These are phyloP conservation scores for Nesometra sesokonis DNA, from an alignment of 35 echinoderm and acorn worm species.

Conservation along the genomic window DNA sequence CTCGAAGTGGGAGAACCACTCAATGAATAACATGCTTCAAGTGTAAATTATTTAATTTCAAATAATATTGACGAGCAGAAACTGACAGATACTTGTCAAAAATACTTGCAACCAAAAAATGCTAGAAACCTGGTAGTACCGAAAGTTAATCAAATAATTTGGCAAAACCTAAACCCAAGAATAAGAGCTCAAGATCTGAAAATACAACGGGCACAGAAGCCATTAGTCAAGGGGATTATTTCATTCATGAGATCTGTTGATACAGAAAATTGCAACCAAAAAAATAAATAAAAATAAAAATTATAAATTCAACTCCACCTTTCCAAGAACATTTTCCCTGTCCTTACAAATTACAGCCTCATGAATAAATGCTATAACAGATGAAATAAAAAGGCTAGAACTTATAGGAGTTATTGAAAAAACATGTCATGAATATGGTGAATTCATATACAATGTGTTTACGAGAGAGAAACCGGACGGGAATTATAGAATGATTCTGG, in stretches of 20 bases:
- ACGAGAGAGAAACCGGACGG: neutral
- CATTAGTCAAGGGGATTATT: no score
- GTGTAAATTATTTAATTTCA: no score
- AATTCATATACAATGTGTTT: neutral
- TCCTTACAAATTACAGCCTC: conserved; percentile 31
- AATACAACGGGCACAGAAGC: no score
- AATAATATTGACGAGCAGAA: conserved; percentile 4
- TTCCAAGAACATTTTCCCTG: conserved; percentile 2
- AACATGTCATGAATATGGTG: conserved; percentile 1
- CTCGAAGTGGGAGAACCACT: neutral
- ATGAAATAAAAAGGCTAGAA: conserved; percentile 26
- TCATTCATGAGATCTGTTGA: no score
- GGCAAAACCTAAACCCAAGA: no score
- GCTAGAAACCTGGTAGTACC: conserved; percentile 6
- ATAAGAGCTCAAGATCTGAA: no score
- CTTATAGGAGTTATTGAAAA: no score
- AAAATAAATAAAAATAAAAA: no score
- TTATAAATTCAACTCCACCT: conserved; percentile 13
- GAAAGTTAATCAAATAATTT: conserved; percentile 31
- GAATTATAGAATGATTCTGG: conserved; percentile 12
- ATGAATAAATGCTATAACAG: conserved; percentile 7
- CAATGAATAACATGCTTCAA: neutral
- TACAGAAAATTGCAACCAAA: no score
- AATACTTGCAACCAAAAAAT: conserved; percentile 5
- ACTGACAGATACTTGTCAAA: no score